A percentile compares a stretch with the other conserved stretches of the same genome.
Conservation (phyloP, 2,888 invertebrate species). For the Caenorhabditis zanzibari region DNA sequence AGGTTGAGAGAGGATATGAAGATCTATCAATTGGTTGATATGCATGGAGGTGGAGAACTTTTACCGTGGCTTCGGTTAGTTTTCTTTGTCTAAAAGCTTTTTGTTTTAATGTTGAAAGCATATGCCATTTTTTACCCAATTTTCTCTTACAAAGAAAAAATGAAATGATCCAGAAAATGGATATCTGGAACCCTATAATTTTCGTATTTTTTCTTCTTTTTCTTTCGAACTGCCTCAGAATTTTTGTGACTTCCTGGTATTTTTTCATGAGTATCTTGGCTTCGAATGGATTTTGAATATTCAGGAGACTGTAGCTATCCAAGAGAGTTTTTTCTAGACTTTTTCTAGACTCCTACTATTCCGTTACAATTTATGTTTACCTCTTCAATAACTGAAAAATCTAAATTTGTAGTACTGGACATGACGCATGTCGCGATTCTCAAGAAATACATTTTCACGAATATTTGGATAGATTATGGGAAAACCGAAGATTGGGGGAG, state of each 20-base stretch:
- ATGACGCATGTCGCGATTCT: constrained; percentile 28
- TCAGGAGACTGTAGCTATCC: neutral
- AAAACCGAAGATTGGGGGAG: neutral
- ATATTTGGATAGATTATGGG: neutral
- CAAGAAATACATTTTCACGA: constrained; percentile 6
- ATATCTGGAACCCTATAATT: constrained; percentile 21
- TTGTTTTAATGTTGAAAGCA: neutral
- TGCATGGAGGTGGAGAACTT: constrained; percentile 95
- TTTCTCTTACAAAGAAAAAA: neutral
- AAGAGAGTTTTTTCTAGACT: too few relatives aligned
- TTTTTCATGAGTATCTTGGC: neutral
- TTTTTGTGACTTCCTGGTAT: constrained; percentile 10
- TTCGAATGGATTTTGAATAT: neutral
- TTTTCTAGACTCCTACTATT: too few relatives aligned
- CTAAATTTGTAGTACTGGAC: constrained; percentile 13
- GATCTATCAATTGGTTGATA: constrained; percentile 87
- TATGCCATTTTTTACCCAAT: neutral
- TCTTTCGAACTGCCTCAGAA: too few relatives aligned
- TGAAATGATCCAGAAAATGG: constrained; percentile 15
- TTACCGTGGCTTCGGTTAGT: constrained; percentile 87
- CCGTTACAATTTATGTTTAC: neutral
- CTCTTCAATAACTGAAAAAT: neutral
- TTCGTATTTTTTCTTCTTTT: constrained; percentile 8
- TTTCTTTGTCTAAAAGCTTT: neutral
- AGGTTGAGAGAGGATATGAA: constrained; percentile 70